Evolutionary conservation across 2,797 vertebrate genomes (phyloP), one percentile per base, ranked within the genome.

Genomic region (Hydrocynus forskahlii): DNA sequence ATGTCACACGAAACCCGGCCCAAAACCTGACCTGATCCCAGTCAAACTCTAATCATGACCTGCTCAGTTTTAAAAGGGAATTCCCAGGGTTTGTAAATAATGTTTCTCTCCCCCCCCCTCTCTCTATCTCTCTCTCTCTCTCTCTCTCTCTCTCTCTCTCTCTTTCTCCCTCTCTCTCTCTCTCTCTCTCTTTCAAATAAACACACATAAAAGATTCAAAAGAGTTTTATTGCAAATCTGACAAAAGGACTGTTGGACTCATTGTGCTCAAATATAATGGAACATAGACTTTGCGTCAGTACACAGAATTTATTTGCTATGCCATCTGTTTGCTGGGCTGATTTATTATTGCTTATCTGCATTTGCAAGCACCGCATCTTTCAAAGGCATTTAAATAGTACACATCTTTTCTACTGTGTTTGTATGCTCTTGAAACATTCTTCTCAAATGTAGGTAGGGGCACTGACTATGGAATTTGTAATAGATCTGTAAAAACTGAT

Each of bases 331-430:
- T 62, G 48, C n/a, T 52, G 19, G 19, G 14, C 7, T 68, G 9
- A 48, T 14, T 35, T 35, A 35, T 76, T 1, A 52, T 14, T 52
- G 23, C 7, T 54, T 64, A 23, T 25, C 25, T 43, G 76, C 16
- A 29, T 35, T 38, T 52, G 23, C 14, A 35, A 29, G 6, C 23
- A 0, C 10, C 29, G n/a, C 9, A 8, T 57, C 7, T 57, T 82
- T 85, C 67, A 57, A 85, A 82, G 80, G 67, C 82, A 82, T 29
- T 10, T 71, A 21, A 77, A 38, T 21, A 79, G 60, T 40, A 76
- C 74, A 54, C 19, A 35, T 69, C 23, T 76, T 52, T 43, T 38
- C 38, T 4, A 5, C 40, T 21, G 17, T 45, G 7, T n/a, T 54
- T 67, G 62, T 13, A n/a, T 35, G 25, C 23, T 57, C 12, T 78